phyloP scores from a whole-genome alignment of 2,888 invertebrate species.

The Agrilus mali region DNA sequence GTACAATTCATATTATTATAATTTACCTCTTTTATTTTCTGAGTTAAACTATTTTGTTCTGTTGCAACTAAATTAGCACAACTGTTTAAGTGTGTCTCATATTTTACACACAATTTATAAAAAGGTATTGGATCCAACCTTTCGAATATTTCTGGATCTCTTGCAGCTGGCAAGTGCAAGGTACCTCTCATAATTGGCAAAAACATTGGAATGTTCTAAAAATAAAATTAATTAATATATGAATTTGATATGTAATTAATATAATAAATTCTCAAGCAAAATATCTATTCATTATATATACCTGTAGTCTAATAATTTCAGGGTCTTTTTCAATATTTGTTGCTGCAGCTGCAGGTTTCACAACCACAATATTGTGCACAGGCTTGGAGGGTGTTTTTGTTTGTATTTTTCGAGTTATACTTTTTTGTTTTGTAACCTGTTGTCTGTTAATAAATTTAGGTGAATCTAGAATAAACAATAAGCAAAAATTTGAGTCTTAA shows the following conservation, averaged over 20 bases:
- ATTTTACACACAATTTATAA: constrained; percentile 63
- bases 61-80: constrained; percentile 71
- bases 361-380: constrained; percentile 68
- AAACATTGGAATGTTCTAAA: constrained; percentile 76
- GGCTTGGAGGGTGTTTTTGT: constrained; percentile 36
- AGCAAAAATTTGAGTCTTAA: not conserved
- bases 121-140: constrained; percentile 50
- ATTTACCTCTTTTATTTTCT: constrained; percentile 63
- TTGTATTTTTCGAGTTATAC: constrained; percentile 27
- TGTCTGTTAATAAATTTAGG: constrained; percentile 63
- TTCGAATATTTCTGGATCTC: constrained; percentile 81
- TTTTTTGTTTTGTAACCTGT: constrained; percentile 20
- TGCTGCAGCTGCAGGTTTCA: constrained; percentile 55
- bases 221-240: constrained; percentile 4
- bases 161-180: constrained; percentile 67
- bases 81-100: constrained; percentile 73
- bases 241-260: not conserved
- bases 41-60: constrained; percentile 63
- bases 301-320: constrained; percentile 57
- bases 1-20: not conserved
- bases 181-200: constrained; percentile 86
- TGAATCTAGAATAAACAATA: constrained; percentile 46
- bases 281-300: constrained; percentile 19
- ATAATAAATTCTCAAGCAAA: not conserved
- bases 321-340: constrained; percentile 59